These are phyloP conservation scores for Formica selysi DNA, from an alignment of 1,140 invertebrate genomes.

Conservation along the genomic window DNA sequence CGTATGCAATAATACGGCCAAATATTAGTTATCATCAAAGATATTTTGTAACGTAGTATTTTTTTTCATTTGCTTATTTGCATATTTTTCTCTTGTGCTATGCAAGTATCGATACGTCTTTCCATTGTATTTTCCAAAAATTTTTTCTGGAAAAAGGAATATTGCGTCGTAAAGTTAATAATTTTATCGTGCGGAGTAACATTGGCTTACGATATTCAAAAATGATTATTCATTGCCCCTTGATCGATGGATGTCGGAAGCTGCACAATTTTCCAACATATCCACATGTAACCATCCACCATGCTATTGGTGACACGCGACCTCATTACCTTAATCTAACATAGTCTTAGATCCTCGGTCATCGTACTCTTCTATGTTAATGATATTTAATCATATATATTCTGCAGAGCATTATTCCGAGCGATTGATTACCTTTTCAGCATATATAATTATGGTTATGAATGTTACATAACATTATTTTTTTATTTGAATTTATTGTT, in stretches of 20 bases:
- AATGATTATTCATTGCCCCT: conserved; percentile 28
- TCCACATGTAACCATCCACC: conserved; percentile 53
- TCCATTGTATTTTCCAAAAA: not conserved
- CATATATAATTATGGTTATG: not conserved
- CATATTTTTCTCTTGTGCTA: not conserved
- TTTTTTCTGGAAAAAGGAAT: not conserved
- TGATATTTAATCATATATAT: conserved; percentile 31
- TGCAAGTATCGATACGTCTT: not conserved
- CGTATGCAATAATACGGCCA: not conserved
- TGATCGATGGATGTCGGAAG: conserved; percentile 51
- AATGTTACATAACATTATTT: conserved; percentile 50
- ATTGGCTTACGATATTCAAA: conserved; percentile 1
- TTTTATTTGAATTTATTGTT: not conserved
- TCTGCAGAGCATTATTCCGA: not conserved
- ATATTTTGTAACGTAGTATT: not conserved
- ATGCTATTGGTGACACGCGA: conserved; percentile 71
- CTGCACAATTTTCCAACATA: conserved; percentile 35
- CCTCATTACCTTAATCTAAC: conserved; percentile 84
- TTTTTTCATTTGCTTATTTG: not conserved
- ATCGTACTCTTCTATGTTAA: conserved; percentile 58
- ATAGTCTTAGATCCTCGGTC: conserved; percentile 49
- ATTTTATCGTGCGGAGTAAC: not conserved
- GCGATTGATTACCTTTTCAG: conserved; percentile 1
- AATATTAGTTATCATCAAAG: not conserved
- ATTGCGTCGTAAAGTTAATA: not conserved